Conservation (phyloP, 2,888 invertebrate species). For the Hybos culiciformis region DNA sequence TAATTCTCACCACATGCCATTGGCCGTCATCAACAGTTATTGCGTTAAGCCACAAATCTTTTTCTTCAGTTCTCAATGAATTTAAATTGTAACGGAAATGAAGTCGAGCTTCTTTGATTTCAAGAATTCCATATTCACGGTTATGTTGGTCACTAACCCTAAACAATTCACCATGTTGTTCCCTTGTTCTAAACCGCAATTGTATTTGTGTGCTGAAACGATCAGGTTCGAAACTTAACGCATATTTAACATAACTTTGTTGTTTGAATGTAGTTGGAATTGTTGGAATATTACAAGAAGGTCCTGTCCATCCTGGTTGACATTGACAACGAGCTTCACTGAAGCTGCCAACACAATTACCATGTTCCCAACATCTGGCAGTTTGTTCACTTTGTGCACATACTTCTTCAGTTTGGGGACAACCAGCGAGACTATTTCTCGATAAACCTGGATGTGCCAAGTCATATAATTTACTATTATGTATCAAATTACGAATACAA, state of each 20-base stretch:
- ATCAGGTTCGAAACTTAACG: slow-evolving; percentile 85
- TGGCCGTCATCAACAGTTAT: slow-evolving; percentile 89
- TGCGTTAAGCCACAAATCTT: slow-evolving; percentile 77
- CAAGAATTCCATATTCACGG: slow-evolving; percentile 81
- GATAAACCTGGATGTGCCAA: slow-evolving; percentile 84
- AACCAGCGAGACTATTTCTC: slow-evolving; percentile 75
- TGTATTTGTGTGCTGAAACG: slow-evolving; percentile 86
- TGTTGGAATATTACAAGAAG: slow-evolving; percentile 71
- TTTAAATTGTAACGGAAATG: slow-evolving; percentile 90
- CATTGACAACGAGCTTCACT: slow-evolving; percentile 86
- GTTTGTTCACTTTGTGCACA: slow-evolving; percentile 80
- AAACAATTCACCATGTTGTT: slow-evolving; percentile 86
- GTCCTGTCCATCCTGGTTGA: slow-evolving; percentile 89
- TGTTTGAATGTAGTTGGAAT: slow-evolving; percentile 85
- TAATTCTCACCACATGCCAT: slow-evolving; percentile 90
- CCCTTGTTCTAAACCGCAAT: slow-evolving; percentile 82
- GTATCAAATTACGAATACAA: slow-evolving; percentile 88
- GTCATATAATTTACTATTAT: slow-evolving; percentile 92
- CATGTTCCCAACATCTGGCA: slow-evolving; percentile 80
- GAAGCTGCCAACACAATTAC: slow-evolving; percentile 85
- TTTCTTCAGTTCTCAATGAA: slow-evolving; percentile 77
- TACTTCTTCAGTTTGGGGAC: slow-evolving; percentile 84
- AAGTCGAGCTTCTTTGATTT: slow-evolving; percentile 79
- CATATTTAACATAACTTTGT: slow-evolving; percentile 94
- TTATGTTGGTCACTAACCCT: slow-evolving; percentile 89